Conservation (phyloP, 2,888 invertebrate genomes). For the Gortyna flavago region DNA sequence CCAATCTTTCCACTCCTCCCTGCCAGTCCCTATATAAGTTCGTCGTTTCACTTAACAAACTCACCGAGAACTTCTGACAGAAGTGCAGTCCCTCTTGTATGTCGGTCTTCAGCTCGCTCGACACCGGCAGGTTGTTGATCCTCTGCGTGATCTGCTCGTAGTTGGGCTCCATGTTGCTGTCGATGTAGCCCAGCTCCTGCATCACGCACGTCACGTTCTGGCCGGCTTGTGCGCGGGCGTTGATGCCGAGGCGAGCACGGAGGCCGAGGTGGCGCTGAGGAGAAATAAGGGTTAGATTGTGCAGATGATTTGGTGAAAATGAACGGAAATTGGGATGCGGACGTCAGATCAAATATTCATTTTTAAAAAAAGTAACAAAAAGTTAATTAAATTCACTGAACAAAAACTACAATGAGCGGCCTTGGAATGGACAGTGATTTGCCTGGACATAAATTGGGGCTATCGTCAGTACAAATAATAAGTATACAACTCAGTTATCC, state of each 20-base stretch:
- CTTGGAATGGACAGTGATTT: too few species aligned
- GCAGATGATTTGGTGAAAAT: not conserved
- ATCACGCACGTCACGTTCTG: slow-evolving; percentile 93
- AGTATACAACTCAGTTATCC: too few species aligned
- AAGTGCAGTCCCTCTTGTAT: slow-evolving; percentile 92
- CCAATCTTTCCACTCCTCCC: too few species aligned
- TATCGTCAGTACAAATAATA: too few species aligned
- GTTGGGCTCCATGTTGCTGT: slow-evolving; percentile 92
- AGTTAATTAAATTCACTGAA: too few species aligned
- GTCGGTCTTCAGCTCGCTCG: slow-evolving; percentile 91
- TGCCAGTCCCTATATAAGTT: too few species aligned
- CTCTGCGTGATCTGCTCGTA: slow-evolving; percentile 91
- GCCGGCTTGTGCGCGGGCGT: slow-evolving; percentile 82
- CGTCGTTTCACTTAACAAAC: slow-evolving; percentile 47
- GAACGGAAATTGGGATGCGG: not conserved
- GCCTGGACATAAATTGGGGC: too few species aligned
- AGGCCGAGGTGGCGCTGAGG: slow-evolving; percentile 91
- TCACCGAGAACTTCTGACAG: slow-evolving; percentile 93
- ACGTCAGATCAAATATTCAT: not conserved
- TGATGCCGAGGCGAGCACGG: slow-evolving; percentile 90
- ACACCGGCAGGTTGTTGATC: slow-evolving; percentile 91
- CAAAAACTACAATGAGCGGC: too few species aligned
- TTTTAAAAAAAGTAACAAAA: too few species aligned
- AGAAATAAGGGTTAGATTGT: not conserved
- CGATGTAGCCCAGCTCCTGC: slow-evolving; percentile 93